Evolutionary conservation across 2,888 invertebrate genomes (phyloP).

Genomic region (Lasioglossum villosulum): DNA sequence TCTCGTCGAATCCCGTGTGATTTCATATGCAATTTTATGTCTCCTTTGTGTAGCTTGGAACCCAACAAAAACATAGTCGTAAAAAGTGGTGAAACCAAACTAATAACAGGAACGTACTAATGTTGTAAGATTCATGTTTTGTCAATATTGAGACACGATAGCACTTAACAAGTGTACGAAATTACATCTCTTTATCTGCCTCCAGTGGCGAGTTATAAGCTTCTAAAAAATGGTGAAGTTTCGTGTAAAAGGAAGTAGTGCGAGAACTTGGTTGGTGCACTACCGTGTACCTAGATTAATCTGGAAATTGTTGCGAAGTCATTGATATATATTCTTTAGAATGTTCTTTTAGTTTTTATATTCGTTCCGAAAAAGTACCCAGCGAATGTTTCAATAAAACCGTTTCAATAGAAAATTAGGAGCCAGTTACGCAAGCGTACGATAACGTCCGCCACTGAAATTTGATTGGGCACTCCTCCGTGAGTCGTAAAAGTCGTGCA

Average conservation of each 20-base stretch:
- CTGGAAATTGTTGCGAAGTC: neutral
- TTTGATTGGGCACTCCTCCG: neutral
- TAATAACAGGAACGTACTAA: too few species aligned
- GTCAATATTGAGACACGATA: too few species aligned
- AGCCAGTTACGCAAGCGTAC: neutral
- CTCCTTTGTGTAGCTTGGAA: neutral
- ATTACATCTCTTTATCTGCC: too few species aligned
- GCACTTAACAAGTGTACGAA: too few species aligned
- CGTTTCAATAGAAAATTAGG: neutral
- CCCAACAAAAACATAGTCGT: too few species aligned
- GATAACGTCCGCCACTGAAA: neutral
- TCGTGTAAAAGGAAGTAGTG: too few species aligned
- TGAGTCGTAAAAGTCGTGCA: neutral
- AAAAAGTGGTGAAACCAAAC: too few species aligned
- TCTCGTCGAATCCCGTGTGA: neutral
- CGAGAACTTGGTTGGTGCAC: too few species aligned
- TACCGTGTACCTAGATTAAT: too few species aligned
- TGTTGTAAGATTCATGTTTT: too few species aligned
- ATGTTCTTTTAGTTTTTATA: neutral
- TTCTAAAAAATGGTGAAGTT: too few species aligned
- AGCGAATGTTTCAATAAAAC: neutral
- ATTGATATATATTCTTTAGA: neutral
- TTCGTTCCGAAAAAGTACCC: neutral
- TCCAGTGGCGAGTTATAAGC: too few species aligned
- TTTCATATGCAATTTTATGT: neutral